Conservation (phyloP, 2,888 invertebrate genomes). For the Proisotoma minuta region DNA sequence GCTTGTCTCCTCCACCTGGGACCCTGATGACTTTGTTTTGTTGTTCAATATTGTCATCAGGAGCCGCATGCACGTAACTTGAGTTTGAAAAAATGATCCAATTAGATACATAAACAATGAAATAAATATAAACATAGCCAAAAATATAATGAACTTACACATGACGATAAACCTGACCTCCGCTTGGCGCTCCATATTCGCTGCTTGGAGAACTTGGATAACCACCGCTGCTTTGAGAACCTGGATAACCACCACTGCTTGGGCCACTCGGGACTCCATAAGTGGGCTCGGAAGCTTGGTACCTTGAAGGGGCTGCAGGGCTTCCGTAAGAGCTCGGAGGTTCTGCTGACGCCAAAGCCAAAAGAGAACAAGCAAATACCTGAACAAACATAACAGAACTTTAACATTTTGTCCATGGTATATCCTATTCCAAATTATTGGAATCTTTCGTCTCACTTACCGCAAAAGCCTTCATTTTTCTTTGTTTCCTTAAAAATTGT, state of each 20-base stretch:
- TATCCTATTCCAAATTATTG: neutral
- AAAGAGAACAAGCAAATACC: slow-evolving; percentile 8
- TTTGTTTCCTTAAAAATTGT: neutral
- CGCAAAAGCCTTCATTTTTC: slow-evolving; percentile 12
- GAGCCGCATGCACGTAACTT: slow-evolving; percentile 79
- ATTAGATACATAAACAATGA: too few relatives aligned
- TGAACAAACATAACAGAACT: neutral
- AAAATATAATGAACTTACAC: too few relatives aligned
- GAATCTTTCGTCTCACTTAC: neutral
- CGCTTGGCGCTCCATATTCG: slow-evolving; percentile 24
- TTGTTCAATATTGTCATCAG: slow-evolving; percentile 61
- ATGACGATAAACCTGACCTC: neutral
- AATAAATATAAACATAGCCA: too few relatives aligned
- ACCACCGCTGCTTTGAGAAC: neutral
- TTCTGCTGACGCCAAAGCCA: slow-evolving; percentile 11
- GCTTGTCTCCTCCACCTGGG: slow-evolving; percentile 61
- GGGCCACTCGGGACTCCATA: neutral
- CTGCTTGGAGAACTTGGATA: neutral
- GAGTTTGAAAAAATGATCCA: too few relatives aligned
- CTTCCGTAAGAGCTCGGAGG: slow-evolving; percentile 9
- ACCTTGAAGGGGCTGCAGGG: neutral
- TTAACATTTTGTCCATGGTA: neutral
- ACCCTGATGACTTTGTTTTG: slow-evolving; percentile 50
- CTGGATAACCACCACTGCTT: neutral
- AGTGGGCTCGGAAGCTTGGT: neutral